Conservation (phyloP, 2,797 vertebrate genomes). For the Coendou prehensilis region DNA sequence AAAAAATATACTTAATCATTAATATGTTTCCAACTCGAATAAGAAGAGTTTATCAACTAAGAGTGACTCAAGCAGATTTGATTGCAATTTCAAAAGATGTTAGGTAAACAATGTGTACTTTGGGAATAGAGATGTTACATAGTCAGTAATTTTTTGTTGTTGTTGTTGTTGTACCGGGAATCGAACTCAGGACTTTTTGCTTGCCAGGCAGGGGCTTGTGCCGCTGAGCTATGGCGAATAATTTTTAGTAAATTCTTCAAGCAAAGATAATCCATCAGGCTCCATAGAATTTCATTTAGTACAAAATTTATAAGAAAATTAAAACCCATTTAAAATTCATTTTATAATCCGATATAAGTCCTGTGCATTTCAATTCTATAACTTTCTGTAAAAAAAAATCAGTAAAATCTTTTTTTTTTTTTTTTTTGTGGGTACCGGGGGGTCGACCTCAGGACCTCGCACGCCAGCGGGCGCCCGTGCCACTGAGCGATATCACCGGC, state of each 20-base stretch:
- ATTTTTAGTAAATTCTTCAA: background rate
- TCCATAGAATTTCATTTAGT: background rate
- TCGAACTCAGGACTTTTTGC: too few relatives aligned
- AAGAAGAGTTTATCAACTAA: background rate
- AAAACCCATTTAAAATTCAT: background rate
- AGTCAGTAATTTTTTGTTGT: background rate
- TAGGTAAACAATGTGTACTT: background rate
- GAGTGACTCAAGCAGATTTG: background rate
- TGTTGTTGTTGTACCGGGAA: too few relatives aligned
- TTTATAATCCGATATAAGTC: background rate
- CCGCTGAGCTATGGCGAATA: background rate
- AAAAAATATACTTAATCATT: slow-evolving; percentile 13
- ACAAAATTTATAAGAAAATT: background rate
- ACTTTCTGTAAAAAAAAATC: background rate
- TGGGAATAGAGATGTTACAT: background rate
- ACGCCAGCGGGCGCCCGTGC: too few relatives aligned
- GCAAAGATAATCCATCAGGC: background rate
- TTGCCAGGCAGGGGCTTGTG: too few relatives aligned
- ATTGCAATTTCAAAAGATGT: background rate
- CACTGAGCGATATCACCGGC: too few relatives aligned
- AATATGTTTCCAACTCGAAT: background rate
- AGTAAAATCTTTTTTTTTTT: background rate
- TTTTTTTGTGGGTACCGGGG: too few relatives aligned
- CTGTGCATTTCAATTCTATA: background rate
- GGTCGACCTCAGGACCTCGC: too few relatives aligned